Percentiles rank a stretch among this genome's conserved stretches.
Conservation (phyloP, 2,113 vertebrate genomes). For the Nycticryphes semicollaris region DNA sequence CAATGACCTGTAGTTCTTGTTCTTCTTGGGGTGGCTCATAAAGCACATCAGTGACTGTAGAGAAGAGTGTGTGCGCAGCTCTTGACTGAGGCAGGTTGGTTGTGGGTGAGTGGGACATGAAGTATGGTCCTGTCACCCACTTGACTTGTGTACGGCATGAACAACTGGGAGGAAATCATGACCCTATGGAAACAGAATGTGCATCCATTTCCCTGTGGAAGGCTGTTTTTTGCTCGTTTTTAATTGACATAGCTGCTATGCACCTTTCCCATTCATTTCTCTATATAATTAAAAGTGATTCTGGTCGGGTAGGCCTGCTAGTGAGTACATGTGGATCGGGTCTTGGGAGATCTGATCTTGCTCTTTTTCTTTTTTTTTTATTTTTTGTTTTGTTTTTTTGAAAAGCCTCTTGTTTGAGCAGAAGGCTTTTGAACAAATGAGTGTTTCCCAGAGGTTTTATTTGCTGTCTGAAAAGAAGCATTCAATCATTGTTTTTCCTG, state of each 20-base stretch:
- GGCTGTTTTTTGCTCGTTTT: neutral
- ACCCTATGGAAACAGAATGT: neutral
- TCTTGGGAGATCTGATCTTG: neutral
- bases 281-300: neutral
- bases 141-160: neutral
- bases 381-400: neutral
- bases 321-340: neutral
- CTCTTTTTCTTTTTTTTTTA: neutral
- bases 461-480: neutral
- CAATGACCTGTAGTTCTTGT: fast-evolving
- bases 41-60: neutral
- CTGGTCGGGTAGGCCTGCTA: neutral
- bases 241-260: neutral
- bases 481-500: neutral
- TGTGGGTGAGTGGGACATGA: neutral
- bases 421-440: neutral
- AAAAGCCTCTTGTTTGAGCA: neutral
- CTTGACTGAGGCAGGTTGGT: neutral
- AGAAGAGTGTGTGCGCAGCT: neutral
- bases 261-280: neutral
- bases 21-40: neutral
- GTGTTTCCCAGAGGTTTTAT: neutral
- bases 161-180: neutral
- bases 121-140: neutral
- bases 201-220: neutral